Conservation (phyloP, 2,888 invertebrate species). For the Pomacea canaliculata region DNA sequence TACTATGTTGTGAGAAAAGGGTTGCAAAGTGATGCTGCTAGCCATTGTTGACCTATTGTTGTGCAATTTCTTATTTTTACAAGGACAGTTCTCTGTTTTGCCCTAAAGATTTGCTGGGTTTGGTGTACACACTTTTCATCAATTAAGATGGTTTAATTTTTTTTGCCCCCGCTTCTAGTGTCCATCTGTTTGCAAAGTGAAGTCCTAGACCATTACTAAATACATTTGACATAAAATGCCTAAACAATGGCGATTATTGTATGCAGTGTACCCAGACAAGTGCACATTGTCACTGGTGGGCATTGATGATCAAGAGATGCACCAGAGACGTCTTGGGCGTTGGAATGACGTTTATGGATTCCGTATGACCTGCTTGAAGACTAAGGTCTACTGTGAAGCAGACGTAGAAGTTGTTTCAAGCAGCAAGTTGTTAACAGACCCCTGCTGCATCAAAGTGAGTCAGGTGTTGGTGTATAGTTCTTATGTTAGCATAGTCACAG, state of each 20-base stretch:
- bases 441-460: constrained; percentile 73
- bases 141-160: no score
- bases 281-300: constrained; percentile 87
- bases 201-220: no score
- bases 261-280: constrained; percentile 82
- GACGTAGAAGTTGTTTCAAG: constrained; percentile 78
- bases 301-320: constrained; percentile 79
- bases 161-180: no score
- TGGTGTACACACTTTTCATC: no score
- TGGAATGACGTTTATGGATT: constrained; percentile 96
- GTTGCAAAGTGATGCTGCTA: background rate
- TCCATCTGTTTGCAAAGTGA: no score
- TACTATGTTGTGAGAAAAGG: background rate
- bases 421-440: constrained; percentile 78
- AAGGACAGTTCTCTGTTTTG: no score
- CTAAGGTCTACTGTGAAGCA: constrained; percentile 85
- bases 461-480: no score
- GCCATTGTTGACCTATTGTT: background rate
- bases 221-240: no score
- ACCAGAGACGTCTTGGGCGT: constrained; percentile 76
- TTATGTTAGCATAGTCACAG: no score
- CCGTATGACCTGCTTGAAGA: constrained; percentile 91
- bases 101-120: no score
- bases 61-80: no score
- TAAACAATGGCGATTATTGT: background rate